Conservation (phyloP, 1,140 invertebrate genomes). For the Eupeodes corollae region DNA sequence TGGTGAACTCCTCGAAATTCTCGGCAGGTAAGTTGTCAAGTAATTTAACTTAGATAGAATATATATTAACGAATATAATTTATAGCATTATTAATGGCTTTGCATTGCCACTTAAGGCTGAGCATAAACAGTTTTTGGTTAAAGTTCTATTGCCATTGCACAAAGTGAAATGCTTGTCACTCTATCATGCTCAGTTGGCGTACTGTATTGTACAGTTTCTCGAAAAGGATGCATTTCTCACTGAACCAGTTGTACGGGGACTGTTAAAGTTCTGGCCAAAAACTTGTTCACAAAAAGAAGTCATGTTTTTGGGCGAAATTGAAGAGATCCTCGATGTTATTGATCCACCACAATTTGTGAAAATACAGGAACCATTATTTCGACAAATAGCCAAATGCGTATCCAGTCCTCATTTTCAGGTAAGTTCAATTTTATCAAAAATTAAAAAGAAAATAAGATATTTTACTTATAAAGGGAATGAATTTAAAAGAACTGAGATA, state of each 20-base stretch:
- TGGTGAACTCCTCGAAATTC: conserved; percentile 95
- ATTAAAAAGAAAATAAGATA: no score
- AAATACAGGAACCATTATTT: conserved; percentile 94
- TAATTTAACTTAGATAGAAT: neutral
- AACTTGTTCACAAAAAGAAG: conserved; percentile 97
- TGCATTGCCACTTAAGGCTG: conserved; percentile 90
- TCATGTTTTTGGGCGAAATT: conserved; percentile 97
- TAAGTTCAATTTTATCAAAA: conserved; percentile 25
- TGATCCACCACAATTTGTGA: conserved; percentile 95
- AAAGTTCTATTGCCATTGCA: conserved; percentile 97
- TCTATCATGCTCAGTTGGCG: conserved; percentile 94
- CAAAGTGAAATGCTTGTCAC: conserved; percentile 87
- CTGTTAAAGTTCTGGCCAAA: conserved; percentile 99
- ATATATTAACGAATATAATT: conserved; percentile 9
- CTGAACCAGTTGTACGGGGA: conserved; percentile 90
- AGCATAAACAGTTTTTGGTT: conserved; percentile 96
- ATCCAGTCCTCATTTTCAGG: conserved; percentile 96
- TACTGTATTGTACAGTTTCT: conserved; percentile 99
- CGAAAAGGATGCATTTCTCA: conserved; percentile 94
- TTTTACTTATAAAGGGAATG: no score
- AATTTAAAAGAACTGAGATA: no score
- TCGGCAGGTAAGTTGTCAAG: conserved; percentile 57
- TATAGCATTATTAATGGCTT: conserved; percentile 97
- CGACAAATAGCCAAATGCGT: conserved; percentile 96
- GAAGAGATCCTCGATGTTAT: conserved; percentile 98